phyloP scores from a whole-genome alignment of 2,797 vertebrate species.

The Vipera latastei region DNA sequence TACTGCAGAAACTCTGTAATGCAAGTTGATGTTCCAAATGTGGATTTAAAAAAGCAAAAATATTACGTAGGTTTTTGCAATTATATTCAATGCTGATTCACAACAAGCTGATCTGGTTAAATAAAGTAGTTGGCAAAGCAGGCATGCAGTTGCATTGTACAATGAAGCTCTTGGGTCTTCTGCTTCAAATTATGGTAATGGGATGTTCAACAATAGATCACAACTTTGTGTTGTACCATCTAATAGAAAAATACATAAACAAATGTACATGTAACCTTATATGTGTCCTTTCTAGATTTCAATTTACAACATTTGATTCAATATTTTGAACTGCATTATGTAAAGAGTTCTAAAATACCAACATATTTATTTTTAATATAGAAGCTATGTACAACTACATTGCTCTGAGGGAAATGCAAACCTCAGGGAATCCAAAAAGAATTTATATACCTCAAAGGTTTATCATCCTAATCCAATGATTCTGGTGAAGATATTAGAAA shows the following conservation, averaged over 20 bases:
- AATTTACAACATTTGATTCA: not conserved
- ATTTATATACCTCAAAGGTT: not conserved
- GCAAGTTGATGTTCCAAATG: not conserved
- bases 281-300: not conserved
- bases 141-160: not conserved
- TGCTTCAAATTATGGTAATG: not conserved
- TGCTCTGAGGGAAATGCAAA: not conserved
- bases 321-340: not conserved
- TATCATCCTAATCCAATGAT: too few species aligned
- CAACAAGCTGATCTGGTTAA: not conserved
- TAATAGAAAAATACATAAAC: not conserved
- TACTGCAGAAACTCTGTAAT: not conserved
- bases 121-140: not conserved
- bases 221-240: not conserved
- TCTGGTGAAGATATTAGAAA: too few species aligned
- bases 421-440: not conserved
- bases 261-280: not conserved
- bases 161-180: not conserved
- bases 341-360: not conserved
- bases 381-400: not conserved
- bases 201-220: not conserved
- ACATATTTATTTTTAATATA: not conserved
- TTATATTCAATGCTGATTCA: not conserved
- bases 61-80: not conserved
- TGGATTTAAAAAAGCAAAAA: not conserved